Conservation (phyloP, 2,888 invertebrate species). For the Volucella inflata region DNA sequence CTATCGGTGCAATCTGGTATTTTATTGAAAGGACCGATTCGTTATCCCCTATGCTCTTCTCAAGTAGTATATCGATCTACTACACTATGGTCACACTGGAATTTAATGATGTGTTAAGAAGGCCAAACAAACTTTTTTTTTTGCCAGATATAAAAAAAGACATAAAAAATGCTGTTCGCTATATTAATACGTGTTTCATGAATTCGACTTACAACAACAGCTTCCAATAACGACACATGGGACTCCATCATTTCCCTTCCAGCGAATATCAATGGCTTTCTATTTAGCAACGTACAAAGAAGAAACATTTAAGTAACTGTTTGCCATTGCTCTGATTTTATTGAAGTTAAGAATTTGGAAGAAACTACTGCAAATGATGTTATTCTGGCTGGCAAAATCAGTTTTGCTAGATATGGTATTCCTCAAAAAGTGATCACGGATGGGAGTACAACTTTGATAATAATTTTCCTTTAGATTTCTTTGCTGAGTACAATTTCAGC, state of each 20-base stretch:
- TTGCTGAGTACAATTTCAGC: neutral
- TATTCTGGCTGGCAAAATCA: too few species aligned
- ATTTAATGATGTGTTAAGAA: neutral
- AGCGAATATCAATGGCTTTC: constrained; percentile 14
- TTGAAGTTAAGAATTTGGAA: neutral
- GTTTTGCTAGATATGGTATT: too few species aligned
- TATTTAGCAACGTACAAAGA: neutral
- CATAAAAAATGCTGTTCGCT: neutral
- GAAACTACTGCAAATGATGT: neutral
- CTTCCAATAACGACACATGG: constrained; percentile 12
- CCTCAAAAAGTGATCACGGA: neutral
- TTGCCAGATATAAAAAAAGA: neutral
- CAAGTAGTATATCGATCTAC: constrained; percentile 1
- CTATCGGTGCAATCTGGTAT: constrained; percentile 21
- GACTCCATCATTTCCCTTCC: constrained; percentile 7
- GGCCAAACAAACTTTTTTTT: neutral
- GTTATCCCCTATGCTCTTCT: neutral
- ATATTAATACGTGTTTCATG: neutral
- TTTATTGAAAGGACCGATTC: constrained; percentile 9
- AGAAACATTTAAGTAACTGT: constrained; percentile 7
- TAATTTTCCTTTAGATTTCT: neutral
- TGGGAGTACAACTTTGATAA: neutral
- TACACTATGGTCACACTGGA: constrained; percentile 20
- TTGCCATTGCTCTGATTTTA: too few species aligned
- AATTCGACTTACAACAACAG: constrained; percentile 13